These are phyloP conservation scores for Harpalus rufipes DNA, from an alignment of 2,888 invertebrate genomes.

Conservation along the genomic window DNA sequence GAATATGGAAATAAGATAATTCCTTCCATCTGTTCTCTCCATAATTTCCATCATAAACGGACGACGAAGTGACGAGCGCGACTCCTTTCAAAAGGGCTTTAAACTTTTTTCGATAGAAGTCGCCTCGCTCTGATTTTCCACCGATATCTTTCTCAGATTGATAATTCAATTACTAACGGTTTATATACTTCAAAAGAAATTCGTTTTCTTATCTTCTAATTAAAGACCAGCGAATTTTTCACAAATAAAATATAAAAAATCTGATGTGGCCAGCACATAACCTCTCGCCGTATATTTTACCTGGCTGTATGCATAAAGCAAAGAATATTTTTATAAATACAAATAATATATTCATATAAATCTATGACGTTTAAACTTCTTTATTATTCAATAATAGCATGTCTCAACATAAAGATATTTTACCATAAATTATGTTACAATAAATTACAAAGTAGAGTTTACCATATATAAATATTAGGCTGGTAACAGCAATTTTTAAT, in stretches of 20 bases:
- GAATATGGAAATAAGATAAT: conserved; percentile 64
- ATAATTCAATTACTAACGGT: conserved; percentile 24
- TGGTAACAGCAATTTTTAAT: too few relatives aligned
- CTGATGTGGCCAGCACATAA: too few relatives aligned
- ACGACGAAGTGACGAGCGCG: conserved; percentile 13
- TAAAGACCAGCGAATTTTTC: background rate
- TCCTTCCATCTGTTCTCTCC: conserved; percentile 61
- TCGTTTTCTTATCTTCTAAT: background rate
- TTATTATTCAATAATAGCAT: too few relatives aligned
- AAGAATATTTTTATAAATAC: too few relatives aligned
- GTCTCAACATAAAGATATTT: too few relatives aligned
- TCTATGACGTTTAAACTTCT: too few relatives aligned
- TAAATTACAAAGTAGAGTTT: too few relatives aligned
- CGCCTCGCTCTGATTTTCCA: background rate
- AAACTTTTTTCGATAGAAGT: conserved; percentile 1
- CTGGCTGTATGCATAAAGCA: too few relatives aligned
- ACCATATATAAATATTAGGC: too few relatives aligned
- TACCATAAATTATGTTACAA: too few relatives aligned
- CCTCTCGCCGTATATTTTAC: too few relatives aligned
- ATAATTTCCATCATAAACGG: conserved; percentile 59
- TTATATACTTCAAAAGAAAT: conserved; percentile 2
- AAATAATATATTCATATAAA: too few relatives aligned
- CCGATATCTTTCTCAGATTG: conserved; percentile 17
- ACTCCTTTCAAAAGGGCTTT: conserved; percentile 9
- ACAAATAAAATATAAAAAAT: background rate